Percentiles rank a stretch among this genome's conserved stretches.
Evolutionary conservation across 2,888 invertebrate species (phyloP).

Genomic region (Leptarthrus brevirostris): DNA sequence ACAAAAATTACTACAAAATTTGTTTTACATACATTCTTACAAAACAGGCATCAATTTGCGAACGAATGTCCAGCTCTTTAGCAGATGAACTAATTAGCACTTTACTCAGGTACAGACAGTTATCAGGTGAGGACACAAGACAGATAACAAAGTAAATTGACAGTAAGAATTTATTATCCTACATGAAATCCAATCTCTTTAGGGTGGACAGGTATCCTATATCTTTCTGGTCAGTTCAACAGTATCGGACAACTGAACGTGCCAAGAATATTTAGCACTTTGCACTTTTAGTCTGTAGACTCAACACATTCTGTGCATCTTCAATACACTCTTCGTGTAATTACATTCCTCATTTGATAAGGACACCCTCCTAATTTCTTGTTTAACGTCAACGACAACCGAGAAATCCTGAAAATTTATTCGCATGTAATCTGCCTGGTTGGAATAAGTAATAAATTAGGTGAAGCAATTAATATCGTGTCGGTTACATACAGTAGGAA

Average conservation of each 20-base stretch:
- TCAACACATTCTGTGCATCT: neutral
- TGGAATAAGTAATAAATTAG: constrained; percentile 52
- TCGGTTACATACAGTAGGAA: constrained; percentile 21
- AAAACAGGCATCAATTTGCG: too few relatives aligned
- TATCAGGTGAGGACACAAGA: neutral
- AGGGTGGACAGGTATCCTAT: neutral
- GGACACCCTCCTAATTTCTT: constrained; percentile 50
- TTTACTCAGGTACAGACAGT: neutral
- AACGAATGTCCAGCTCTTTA: neutral
- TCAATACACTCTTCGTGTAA: constrained; percentile 5
- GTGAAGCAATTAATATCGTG: constrained; percentile 52
- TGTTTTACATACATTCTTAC: too few relatives aligned
- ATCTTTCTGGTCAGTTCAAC: neutral
- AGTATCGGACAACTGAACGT: neutral
- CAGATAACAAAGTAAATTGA: constrained; percentile 17
- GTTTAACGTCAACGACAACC: constrained; percentile 49
- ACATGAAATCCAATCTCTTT: neutral
- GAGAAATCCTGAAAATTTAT: constrained; percentile 51
- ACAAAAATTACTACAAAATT: too few relatives aligned
- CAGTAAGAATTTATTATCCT: neutral
- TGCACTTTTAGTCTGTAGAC: too few relatives aligned
- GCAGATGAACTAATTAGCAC: neutral
- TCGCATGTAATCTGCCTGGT: constrained; percentile 49
- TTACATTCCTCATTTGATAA: constrained; percentile 43
- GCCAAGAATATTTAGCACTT: neutral